Evolutionary conservation across 1,140 invertebrate genomes (phyloP).

Genomic region (Elymnias hypermnestra): DNA sequence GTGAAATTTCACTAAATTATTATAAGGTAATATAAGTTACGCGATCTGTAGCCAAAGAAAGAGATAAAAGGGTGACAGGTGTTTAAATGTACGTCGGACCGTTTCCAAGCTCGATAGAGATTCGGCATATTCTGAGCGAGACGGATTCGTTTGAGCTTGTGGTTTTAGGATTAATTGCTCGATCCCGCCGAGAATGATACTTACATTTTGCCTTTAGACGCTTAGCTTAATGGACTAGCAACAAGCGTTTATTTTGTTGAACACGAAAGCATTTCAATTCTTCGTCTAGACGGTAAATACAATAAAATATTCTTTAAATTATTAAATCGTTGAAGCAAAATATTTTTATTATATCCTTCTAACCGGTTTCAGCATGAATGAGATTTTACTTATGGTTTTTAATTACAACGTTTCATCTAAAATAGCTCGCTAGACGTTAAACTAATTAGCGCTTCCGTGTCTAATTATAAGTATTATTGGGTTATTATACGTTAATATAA

Average conservation of each 20-base stretch:
- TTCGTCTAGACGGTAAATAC: not conserved
- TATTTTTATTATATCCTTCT: not conserved
- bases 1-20: conserved; percentile 40
- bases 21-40: conserved; percentile 73
- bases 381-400: too few relatives aligned
- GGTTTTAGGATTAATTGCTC: conserved; percentile 51
- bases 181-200: conserved; percentile 31
- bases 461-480: too few relatives aligned
- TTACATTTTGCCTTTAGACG: conserved; percentile 28
- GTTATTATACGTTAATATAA: too few relatives aligned
- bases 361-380: not conserved
- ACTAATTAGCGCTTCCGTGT: too few relatives aligned
- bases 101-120: conserved; percentile 39
- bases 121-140: conserved; percentile 39
- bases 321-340: not conserved
- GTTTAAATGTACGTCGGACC: conserved; percentile 57
- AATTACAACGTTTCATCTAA: too few relatives aligned
- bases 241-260: conserved; percentile 4
- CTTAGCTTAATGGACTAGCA: conserved; percentile 22
- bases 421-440: too few relatives aligned
- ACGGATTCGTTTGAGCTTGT: conserved; percentile 40
- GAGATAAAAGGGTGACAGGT: conserved; percentile 58
- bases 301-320: not conserved
- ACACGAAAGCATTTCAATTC: conserved; percentile 4
- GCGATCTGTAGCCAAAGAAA: conserved; percentile 33